phyloP scores from a whole-genome alignment of 37 sponge, comb jelly and placozoan species.

The Geodia barretti region DNA sequence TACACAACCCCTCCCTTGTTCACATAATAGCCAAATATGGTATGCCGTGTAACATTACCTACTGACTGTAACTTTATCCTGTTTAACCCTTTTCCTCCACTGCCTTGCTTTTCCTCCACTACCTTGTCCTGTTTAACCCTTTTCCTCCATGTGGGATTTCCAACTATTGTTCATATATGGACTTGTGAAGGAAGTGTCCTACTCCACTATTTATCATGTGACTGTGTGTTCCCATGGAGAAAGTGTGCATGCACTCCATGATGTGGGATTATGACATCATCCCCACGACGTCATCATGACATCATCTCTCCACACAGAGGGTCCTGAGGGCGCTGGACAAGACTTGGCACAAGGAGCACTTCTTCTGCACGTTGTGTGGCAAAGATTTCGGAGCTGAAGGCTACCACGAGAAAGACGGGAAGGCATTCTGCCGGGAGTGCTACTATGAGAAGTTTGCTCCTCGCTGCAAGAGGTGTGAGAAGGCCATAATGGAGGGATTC shows the following conservation, averaged over 20 bases:
- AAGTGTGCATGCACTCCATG: no score
- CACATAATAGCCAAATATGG: no score
- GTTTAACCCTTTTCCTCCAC: no score
- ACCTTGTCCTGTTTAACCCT: no score
- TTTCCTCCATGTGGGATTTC: no score
- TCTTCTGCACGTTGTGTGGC: constrained; percentile 97
- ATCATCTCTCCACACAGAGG: constrained; percentile 45
- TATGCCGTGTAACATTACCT: no score
- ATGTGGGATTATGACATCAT: background rate
- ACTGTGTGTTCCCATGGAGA: no score
- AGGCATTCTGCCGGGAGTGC: constrained; percentile 96
- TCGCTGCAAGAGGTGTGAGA: constrained; percentile 87
- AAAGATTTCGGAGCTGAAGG: constrained; percentile 88
- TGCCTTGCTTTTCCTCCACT: background rate
- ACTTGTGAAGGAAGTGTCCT: no score
- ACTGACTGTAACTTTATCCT: no score
- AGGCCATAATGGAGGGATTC: constrained; percentile 92
- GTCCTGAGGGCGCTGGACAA: constrained; percentile 93
- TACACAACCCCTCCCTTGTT: no score
- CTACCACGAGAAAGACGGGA: constrained; percentile 94
- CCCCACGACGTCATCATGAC: background rate
- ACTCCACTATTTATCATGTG: no score
- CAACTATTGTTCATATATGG: no score
- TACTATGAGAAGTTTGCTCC: constrained; percentile 98
- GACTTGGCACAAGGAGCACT: constrained; percentile 99